Evolutionary conservation across 2,113 vertebrate species (phyloP).

Genomic region (Mormyrus iriodes): DNA sequence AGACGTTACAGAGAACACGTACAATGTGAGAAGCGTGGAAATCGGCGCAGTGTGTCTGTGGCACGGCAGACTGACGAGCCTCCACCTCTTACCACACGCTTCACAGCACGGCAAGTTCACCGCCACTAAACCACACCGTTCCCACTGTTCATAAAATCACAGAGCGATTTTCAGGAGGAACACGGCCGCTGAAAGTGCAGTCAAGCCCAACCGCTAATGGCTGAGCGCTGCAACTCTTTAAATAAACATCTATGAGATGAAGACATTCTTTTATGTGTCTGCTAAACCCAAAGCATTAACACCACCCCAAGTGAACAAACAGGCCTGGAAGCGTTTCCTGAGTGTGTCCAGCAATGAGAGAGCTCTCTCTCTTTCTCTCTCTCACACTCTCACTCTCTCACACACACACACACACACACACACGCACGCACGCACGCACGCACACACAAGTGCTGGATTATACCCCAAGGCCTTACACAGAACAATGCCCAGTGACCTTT

Average conservation of each 20-base stretch:
- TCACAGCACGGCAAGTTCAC: neutral
- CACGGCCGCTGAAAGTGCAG: neutral
- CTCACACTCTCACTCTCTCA: no score
- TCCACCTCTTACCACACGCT: neutral
- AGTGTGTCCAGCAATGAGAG: conserved; percentile 15
- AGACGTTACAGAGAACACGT: neutral
- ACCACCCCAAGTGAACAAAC: conserved; percentile 30
- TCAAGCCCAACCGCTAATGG: neutral
- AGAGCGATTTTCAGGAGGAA: neutral
- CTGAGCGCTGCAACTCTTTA: neutral
- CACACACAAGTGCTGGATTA: conserved; percentile 61
- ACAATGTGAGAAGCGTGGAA: neutral
- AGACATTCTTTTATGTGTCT: conserved; percentile 10
- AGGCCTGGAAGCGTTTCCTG: neutral
- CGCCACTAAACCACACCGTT: neutral
- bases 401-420: no score
- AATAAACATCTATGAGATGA: neutral
- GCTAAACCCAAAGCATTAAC: conserved; percentile 12
- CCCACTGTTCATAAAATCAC: neutral
- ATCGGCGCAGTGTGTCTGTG: neutral
- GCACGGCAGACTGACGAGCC: neutral
- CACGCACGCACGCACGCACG: conserved; percentile 36
- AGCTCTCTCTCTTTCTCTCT: no score
- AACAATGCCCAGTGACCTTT: conserved; percentile 44
- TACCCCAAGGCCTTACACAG: conserved; percentile 50